Evolutionary conservation across 92 coral and sea anemone species (phyloP).

Genomic region (Galaxea fascicularis): DNA sequence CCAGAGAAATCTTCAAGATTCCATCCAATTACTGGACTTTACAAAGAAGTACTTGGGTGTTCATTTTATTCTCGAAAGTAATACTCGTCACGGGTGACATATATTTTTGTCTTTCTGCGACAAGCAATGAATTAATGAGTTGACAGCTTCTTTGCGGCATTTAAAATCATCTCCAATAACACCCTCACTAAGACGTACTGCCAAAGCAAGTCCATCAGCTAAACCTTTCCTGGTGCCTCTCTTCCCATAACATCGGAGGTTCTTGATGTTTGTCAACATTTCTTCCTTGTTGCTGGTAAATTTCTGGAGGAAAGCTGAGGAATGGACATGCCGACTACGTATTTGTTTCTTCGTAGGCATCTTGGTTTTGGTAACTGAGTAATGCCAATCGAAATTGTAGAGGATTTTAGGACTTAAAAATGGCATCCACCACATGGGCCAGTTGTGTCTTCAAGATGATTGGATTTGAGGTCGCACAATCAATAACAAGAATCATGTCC

Average conservation of each 20-base stretch:
- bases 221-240: constrained; percentile 9
- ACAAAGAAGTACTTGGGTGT: too few species aligned
- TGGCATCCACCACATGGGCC: not conserved
- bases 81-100: too few species aligned
- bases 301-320: not conserved
- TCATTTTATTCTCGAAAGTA: too few species aligned
- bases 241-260: constrained; percentile 24
- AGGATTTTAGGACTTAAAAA: not conserved
- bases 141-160: constrained; percentile 29
- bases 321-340: too few species aligned
- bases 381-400: constrained; percentile 30
- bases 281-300: constrained; percentile 2
- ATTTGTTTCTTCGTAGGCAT: too few species aligned
- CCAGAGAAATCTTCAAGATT: too few species aligned
- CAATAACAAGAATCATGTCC: constrained; percentile 27
- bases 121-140: too few species aligned
- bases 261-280: constrained; percentile 1
- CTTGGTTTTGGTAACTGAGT: constrained; percentile 26
- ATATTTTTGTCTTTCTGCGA: too few species aligned
- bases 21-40: too few species aligned
- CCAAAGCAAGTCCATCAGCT: constrained; percentile 38
- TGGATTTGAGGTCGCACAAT: constrained; percentile 25
- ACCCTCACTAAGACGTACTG: not conserved
- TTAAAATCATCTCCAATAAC: not conserved
- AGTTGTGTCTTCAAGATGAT: constrained; percentile 8